Evolutionary conservation across 2,888 invertebrate species (phyloP).

Genomic region (Druceiella hillmani): DNA sequence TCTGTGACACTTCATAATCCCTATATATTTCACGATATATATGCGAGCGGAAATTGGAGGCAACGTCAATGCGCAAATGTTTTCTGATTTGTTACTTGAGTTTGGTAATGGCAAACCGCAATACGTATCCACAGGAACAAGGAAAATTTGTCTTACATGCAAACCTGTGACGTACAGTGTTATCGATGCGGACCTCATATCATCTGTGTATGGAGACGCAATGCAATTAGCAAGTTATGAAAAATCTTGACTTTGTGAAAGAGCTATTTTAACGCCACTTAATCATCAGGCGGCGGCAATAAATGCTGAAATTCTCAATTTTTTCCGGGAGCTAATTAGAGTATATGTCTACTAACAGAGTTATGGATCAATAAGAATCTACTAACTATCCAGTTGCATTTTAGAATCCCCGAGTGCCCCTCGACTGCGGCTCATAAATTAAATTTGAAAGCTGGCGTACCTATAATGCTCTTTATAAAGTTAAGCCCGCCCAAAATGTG

Average conservation of each 20-base stretch:
- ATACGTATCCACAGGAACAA: constrained; percentile 9
- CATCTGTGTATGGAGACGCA: constrained; percentile 10
- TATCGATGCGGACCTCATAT: too few relatives aligned
- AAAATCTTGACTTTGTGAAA: constrained; percentile 13
- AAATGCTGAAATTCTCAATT: not conserved
- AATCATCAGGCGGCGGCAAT: constrained; percentile 8
- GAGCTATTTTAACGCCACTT: constrained; percentile 16
- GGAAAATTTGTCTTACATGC: too few relatives aligned
- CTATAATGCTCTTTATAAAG: too few relatives aligned
- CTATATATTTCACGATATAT: constrained; percentile 13
- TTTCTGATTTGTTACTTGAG: constrained; percentile 17
- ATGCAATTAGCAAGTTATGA: constrained; percentile 5
- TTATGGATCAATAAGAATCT: too few relatives aligned
- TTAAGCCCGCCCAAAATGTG: too few relatives aligned
- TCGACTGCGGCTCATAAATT: too few relatives aligned
- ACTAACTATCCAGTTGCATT: too few relatives aligned
- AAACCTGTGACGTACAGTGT: too few relatives aligned
- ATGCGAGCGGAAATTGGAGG: constrained; percentile 16
- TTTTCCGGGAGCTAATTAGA: too few relatives aligned
- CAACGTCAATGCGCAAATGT: constrained; percentile 11
- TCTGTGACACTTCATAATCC: constrained; percentile 13
- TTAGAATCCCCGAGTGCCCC: too few relatives aligned
- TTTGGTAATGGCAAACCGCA: constrained; percentile 20
- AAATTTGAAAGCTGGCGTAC: too few relatives aligned
- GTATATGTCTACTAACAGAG: too few relatives aligned